Conservation (phyloP, 2,888 invertebrate genomes). For the Rhimphoctona megacephalus region DNA sequence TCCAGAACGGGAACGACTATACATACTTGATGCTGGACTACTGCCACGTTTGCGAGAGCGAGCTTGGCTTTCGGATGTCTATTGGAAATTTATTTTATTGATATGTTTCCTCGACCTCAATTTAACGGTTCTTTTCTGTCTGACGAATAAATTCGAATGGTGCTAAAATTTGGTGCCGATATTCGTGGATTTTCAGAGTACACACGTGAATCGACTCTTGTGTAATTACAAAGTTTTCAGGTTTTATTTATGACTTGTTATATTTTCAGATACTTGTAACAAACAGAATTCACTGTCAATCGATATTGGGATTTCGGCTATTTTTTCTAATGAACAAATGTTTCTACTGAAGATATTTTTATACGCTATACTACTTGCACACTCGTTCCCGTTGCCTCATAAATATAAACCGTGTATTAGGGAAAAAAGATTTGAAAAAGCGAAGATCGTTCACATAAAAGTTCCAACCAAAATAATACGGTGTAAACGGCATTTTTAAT, state of each 20-base stretch:
- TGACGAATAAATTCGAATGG: neutral
- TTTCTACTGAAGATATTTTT: no score
- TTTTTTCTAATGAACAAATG: neutral
- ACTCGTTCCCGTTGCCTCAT: no score
- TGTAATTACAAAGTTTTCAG: neutral
- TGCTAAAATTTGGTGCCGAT: neutral
- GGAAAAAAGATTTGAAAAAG: neutral
- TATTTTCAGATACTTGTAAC: neutral
- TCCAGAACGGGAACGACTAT: slow-evolving; percentile 1
- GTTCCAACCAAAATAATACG: neutral
- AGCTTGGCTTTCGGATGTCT: neutral
- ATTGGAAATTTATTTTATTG: neutral
- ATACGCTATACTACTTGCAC: no score
- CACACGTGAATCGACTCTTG: neutral
- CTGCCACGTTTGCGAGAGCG: neutral
- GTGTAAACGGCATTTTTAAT: neutral
- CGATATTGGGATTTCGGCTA: no score
- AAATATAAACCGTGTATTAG: no score
- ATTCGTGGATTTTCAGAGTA: neutral
- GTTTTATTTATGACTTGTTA: neutral
- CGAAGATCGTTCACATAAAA: neutral
- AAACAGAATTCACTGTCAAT: no score
- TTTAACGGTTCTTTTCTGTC: neutral
- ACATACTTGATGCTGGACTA: neutral
- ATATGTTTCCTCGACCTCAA: neutral